phyloP scores from a whole-genome alignment of 2,113 vertebrate genomes.

The Scatophagus argus region DNA sequence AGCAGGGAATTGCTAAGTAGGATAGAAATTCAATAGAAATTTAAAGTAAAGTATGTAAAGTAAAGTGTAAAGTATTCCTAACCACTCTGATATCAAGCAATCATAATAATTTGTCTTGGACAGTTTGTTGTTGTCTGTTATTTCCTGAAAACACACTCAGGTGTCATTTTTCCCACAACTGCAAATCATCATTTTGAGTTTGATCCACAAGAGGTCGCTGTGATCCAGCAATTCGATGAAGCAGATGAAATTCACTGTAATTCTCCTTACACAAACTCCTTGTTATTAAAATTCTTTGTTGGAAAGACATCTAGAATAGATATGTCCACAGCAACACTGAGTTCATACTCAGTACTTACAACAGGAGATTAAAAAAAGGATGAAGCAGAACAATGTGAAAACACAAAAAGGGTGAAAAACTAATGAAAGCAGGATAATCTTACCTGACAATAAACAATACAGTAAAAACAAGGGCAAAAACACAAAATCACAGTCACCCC shows the following conservation, averaged over 20 bases:
- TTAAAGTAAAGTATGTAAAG: not conserved
- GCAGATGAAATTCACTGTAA: not conserved
- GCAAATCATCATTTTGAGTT: slow-evolving; percentile 23
- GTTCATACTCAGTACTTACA: not conserved
- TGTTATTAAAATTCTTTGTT: slow-evolving; percentile 1
- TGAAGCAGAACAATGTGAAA: not conserved
- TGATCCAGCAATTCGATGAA: slow-evolving; percentile 34
- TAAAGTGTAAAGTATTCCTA: not conserved
- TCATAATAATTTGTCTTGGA: not conserved
- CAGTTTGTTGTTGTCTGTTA: not conserved
- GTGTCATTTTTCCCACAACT: not conserved
- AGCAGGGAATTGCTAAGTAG: no score
- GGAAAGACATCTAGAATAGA: not conserved
- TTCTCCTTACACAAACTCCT: not conserved
- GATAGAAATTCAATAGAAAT: no score
- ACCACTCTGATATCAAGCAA: not conserved
- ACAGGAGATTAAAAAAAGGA: not conserved
- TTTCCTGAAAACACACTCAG: not conserved
- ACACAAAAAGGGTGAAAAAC: not conserved
- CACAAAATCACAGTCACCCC: not conserved
- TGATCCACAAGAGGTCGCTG: slow-evolving; percentile 76
- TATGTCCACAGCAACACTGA: not conserved
- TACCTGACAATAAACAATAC: not conserved
- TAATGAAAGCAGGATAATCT: not conserved
- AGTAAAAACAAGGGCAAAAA: not conserved